These are phyloP conservation scores for Pelusios castaneus DNA, from an alignment of 2,113 vertebrate genomes.

Conservation along the genomic window DNA sequence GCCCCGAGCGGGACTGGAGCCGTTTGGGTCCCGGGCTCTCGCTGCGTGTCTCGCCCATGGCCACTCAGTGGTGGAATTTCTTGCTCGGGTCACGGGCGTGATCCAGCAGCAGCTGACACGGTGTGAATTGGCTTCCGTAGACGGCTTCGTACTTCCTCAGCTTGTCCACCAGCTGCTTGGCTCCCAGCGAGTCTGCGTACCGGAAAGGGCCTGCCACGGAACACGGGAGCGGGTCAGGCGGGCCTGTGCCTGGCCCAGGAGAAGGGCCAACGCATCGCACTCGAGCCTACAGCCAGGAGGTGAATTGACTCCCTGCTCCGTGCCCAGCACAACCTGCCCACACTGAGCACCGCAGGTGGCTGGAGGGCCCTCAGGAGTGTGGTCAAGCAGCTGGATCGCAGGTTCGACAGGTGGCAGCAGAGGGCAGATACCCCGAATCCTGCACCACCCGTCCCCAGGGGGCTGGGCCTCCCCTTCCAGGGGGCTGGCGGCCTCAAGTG, in stretches of 20 bases:
- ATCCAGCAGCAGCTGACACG: conserved; percentile 92
- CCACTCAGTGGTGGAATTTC: conserved; percentile 89
- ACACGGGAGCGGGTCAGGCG: rapidly evolving
- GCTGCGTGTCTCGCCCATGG: rapidly evolving
- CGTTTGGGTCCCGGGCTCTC: rapidly evolving
- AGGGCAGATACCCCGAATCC: too few relatives aligned
- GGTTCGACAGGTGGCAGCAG: too few relatives aligned
- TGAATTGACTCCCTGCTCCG: too few relatives aligned
- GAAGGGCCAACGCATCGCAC: too few relatives aligned
- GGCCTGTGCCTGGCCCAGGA: too few relatives aligned
- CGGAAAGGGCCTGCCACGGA: conserved; percentile 90
- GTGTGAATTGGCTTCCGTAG: conserved; percentile 91
- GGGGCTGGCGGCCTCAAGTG: neutral
- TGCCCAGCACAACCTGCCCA: neutral
- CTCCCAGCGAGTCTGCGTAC: conserved; percentile 87
- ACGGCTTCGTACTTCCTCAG: conserved; percentile 88
- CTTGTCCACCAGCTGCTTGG: conserved; percentile 88
- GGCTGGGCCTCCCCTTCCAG: neutral
- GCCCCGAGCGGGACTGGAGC: neutral
- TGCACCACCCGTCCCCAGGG: too few relatives aligned
- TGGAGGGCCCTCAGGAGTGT: too few relatives aligned
- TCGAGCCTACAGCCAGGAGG: neutral
- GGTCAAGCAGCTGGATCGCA: too few relatives aligned
- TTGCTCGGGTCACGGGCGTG: conserved; percentile 87
- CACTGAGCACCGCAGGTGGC: neutral